These are phyloP conservation scores for Psophia crepitans DNA, from an alignment of 2,113 vertebrate species.

Conservation along the genomic window DNA sequence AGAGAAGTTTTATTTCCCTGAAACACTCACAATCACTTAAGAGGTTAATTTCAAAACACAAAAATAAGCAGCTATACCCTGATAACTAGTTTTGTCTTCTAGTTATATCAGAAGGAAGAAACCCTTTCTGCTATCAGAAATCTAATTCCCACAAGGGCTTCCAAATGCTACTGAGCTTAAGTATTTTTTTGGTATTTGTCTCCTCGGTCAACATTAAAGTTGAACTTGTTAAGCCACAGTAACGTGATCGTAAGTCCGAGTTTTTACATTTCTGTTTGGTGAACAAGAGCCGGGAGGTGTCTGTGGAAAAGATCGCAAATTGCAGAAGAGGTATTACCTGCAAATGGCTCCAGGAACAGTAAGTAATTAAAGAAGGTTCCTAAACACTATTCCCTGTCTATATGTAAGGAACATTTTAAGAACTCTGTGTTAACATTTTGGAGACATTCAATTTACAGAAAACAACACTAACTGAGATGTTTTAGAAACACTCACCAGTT, in stretches of 20 bases:
- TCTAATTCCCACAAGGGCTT: not conserved
- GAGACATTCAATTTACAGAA: not conserved
- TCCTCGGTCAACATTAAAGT: not conserved
- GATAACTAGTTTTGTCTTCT: not conserved
- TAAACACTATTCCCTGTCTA: not conserved
- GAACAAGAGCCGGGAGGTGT: not conserved
- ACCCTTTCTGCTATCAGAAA: not conserved
- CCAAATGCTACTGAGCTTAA: not conserved
- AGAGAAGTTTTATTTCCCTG: not conserved
- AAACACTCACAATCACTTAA: not conserved
- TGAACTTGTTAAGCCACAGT: not conserved
- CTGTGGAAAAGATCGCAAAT: not conserved
- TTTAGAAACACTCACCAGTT: conserved; percentile 80
- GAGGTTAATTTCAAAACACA: not conserved
- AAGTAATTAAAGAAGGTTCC: not conserved
- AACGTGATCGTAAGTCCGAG: not conserved
- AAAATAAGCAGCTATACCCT: not conserved
- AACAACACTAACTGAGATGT: not conserved
- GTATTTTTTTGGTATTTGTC: not conserved
- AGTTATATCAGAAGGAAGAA: not conserved
- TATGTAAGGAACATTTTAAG: not conserved
- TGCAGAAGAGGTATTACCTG: not conserved
- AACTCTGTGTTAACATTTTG: not conserved
- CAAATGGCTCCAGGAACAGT: not conserved
- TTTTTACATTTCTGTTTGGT: not conserved